Evolutionary conservation across 2,113 vertebrate genomes (phyloP).

Genomic region (Coturnix japonica): DNA sequence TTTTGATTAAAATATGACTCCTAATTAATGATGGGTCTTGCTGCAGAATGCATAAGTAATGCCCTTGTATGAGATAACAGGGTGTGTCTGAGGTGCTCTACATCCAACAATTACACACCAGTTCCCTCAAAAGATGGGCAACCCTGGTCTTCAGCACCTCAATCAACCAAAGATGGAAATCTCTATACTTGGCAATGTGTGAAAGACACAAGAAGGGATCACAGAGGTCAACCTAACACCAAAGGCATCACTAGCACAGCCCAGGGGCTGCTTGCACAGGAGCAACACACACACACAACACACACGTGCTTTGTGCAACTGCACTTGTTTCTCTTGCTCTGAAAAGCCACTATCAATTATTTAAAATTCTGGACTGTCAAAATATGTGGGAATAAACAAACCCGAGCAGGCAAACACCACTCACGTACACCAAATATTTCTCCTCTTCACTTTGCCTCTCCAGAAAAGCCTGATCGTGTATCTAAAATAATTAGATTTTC

Average conservation of each 20-base stretch:
- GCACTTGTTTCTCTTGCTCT: rapidly evolving
- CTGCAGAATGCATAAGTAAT: conserved; percentile 58
- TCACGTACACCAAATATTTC: conserved; percentile 56
- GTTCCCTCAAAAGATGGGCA: too few relatives aligned
- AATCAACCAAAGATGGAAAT: not conserved
- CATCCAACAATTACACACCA: too few relatives aligned
- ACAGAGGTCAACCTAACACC: rapidly evolving
- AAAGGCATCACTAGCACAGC: rapidly evolving
- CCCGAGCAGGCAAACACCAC: conserved; percentile 49
- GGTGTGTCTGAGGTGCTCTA: too few relatives aligned
- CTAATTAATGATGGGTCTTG: conserved; percentile 57
- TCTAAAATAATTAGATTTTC: conserved; percentile 81
- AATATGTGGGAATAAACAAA: conserved; percentile 51
- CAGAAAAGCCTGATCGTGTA: conserved; percentile 63
- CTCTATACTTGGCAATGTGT: not conserved
- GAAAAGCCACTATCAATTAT: not conserved
- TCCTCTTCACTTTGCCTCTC: conserved; percentile 56
- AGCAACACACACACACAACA: rapidly evolving
- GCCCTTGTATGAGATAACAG: conserved; percentile 54
- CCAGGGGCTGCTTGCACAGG: rapidly evolving
- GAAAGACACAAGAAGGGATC: not conserved
- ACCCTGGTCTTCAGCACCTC: not conserved
- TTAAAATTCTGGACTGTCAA: conserved; percentile 40
- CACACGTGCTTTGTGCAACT: rapidly evolving
- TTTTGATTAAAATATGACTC: conserved; percentile 53